Percentiles rank a stretch among this genome's conserved stretches.
Evolutionary conservation across 2,113 vertebrate species (phyloP).

Genomic region (Microcebus lehilahytsara): DNA sequence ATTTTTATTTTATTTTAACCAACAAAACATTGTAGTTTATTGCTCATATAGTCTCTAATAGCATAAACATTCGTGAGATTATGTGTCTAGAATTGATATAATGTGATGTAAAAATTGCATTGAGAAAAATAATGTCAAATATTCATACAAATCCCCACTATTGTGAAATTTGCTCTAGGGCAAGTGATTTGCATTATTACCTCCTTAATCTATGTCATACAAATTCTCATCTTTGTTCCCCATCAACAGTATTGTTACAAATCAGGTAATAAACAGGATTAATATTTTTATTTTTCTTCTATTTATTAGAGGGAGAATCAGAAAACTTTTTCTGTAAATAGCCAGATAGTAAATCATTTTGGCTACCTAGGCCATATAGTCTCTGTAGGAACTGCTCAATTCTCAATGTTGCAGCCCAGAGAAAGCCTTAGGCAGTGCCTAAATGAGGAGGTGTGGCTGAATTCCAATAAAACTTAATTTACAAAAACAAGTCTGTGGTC

Average conservation of each 20-base stretch:
- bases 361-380: not conserved
- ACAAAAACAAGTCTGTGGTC: fast-evolving
- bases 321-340: not conserved
- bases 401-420: fast-evolving
- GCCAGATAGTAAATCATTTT: not conserved
- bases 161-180: not conserved
- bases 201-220: not conserved
- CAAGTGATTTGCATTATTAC: not conserved
- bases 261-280: not conserved
- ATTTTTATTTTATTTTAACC: not conserved
- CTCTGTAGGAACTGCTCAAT: not conserved
- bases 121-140: not conserved
- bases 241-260: not conserved
- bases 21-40: not conserved
- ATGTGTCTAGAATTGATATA: not conserved
- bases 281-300: not conserved
- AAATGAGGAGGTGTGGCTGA: not conserved
- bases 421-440: not conserved
- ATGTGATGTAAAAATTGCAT: not conserved
- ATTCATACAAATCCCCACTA: not conserved
- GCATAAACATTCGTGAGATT: not conserved
- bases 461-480: not conserved
- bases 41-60: not conserved
- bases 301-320: not conserved
- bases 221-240: not conserved